Percentiles rank a stretch among this genome's conserved stretches.
Conservation (phyloP, 2,797 vertebrate genomes). For the Cyclura pinguis region DNA sequence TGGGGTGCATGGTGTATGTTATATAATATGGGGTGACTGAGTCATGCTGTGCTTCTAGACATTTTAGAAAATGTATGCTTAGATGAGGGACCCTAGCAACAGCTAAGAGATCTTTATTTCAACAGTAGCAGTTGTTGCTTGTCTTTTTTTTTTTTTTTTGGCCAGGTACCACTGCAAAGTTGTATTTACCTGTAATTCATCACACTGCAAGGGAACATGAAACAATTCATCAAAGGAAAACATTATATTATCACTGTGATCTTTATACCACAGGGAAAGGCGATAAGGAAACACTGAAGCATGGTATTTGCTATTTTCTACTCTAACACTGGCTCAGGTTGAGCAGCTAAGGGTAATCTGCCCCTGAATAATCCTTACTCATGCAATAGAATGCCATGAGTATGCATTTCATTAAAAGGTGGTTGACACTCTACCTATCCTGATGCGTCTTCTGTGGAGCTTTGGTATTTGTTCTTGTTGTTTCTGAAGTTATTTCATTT, state of each 20-base stretch:
- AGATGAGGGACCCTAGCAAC: slow-evolving; percentile 38
- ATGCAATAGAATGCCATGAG: rapidly evolving
- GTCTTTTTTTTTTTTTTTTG: slow-evolving; percentile 28
- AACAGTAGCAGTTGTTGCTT: slow-evolving; percentile 33
- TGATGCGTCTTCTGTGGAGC: not conserved
- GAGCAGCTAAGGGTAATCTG: not conserved
- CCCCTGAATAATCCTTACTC: not conserved
- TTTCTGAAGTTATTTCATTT: not conserved
- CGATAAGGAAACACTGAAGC: slow-evolving; percentile 10
- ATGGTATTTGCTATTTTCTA: slow-evolving; percentile 29
- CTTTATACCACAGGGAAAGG: not conserved
- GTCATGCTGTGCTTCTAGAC: slow-evolving; percentile 44
- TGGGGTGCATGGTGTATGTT: slow-evolving; percentile 31
- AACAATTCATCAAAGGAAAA: slow-evolving; percentile 19
- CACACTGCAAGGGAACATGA: slow-evolving; percentile 59
- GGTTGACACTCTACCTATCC: not conserved
- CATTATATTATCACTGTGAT: slow-evolving; percentile 49
- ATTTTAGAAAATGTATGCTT: slow-evolving; percentile 46
- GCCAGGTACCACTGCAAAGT: slow-evolving; percentile 43
- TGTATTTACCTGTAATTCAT: slow-evolving; percentile 43
- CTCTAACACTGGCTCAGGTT: not conserved
- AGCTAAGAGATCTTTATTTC: not conserved
- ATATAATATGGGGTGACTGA: not conserved
- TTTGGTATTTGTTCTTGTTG: slow-evolving; percentile 20
- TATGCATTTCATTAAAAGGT: rapidly evolving